Base-by-base conservation (phyloP, 64 coral and sea anemone genomes). In the Astreopora myriophthalma region DNA sequence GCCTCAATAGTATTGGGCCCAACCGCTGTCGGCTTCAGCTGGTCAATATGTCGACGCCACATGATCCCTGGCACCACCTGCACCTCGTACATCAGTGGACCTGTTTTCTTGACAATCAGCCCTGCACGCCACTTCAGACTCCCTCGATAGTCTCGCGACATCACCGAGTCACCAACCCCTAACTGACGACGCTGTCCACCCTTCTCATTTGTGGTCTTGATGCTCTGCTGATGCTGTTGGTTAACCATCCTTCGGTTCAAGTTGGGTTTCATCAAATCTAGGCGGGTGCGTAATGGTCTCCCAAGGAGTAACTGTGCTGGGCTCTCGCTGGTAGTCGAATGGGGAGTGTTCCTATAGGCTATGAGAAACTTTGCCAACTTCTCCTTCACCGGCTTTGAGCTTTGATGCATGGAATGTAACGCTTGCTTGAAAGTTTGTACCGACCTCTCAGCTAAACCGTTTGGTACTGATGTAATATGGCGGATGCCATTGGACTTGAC, bases 361-460 rank as follows among this genome's bases (percentile, higher is more conserved):
- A 94, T 76, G 32, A 94, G 67, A 42, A 94, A 94, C 58, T 94
- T 94, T 48, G 79, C 86, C 89, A 90, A 80, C 44, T 94, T 94
- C 67, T 85, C 77, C 39, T 61, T 61, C 34, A 88, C 34, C 35
- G 62, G 25, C 60, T 48, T 76, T 27, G 76, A 44, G 61, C 75
- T 82, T 84, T 39, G 19, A 77, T 48, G 16, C 75, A 74, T 52
- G 38, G 67, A 48, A 48, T 26, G 55, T 63, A 88, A 49, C 0
- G 86, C 69, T 58, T 88, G 67, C 69, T 89, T 76, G 28, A 76
- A 89, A 3, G 69, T 76, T 57, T 89, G 86, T 23, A 89, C 72
- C 30, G 48, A 25, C 8, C 71, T 73, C 57, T 89, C 39, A 0
- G 86, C 86, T 27, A 62, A 49, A 30, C 90, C 48, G 20, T 86